Evolutionary conservation across 2,888 invertebrate species (phyloP).

Genomic region (Eretmocerus hayati): DNA sequence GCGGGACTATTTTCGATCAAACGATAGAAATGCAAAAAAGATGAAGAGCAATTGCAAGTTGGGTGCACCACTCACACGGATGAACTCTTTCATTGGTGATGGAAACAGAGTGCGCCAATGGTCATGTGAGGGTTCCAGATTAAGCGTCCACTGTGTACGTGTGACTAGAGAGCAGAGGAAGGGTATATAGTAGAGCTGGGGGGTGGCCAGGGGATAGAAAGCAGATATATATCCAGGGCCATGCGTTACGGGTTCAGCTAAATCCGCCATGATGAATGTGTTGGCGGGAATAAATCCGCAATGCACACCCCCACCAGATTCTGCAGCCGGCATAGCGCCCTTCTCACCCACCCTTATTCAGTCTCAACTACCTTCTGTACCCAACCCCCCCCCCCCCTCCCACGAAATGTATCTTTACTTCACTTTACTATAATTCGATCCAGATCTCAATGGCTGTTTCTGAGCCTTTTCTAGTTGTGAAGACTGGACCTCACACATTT

Average conservation of each 20-base stretch:
- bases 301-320: constrained; percentile 43
- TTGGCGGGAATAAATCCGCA: constrained; percentile 48
- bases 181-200: constrained; percentile 18
- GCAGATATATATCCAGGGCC: constrained; percentile 46
- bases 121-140: no score
- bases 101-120: no score
- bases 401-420: constrained; percentile 20
- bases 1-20: no score
- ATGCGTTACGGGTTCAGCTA: constrained; percentile 49
- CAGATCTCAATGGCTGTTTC: no score
- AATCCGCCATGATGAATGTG: constrained; percentile 49
- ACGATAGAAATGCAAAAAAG: constrained; percentile 24
- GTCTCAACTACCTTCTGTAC: constrained; percentile 18
- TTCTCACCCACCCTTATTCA: constrained; percentile 14
- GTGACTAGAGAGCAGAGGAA: constrained; percentile 7
- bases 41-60: constrained; percentile 23
- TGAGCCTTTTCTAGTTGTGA: no score
- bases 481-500: no score
- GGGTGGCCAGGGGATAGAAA: constrained; percentile 33
- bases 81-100: no score
- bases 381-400: constrained; percentile 15
- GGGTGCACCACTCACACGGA: no score
- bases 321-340: constrained; percentile 24
- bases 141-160: not conserved
- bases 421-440: no score